Conservation (phyloP, 2,797 vertebrate species). For the Neopelma chrysocephalum region DNA sequence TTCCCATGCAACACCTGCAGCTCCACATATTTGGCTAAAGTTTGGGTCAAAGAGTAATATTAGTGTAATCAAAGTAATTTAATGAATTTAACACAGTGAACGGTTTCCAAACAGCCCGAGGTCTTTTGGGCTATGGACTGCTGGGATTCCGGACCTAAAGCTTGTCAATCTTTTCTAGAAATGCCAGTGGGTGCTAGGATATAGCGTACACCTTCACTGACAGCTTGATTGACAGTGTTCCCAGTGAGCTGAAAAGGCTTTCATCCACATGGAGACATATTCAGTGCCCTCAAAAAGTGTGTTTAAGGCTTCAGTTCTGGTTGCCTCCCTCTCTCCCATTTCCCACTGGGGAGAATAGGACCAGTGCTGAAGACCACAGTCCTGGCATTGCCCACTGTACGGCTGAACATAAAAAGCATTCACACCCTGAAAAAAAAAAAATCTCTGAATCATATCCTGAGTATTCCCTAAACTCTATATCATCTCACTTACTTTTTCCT, state of each 20-base stretch:
- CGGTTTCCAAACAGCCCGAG: constrained; percentile 10
- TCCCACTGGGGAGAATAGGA: neutral
- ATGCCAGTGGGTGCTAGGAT: neutral
- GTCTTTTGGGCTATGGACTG: neutral
- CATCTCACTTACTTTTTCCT: neutral
- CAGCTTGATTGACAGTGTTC: neutral
- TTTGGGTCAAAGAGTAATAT: constrained; percentile 43
- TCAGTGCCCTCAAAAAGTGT: neutral
- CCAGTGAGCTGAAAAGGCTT: neutral
- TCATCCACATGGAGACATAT: neutral
- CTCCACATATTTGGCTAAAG: constrained; percentile 17
- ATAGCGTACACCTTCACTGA: neutral
- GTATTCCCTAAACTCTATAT: neutral
- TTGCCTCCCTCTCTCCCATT: neutral
- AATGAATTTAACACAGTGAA: neutral
- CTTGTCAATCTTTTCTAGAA: neutral
- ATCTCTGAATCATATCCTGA: neutral
- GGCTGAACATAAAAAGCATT: neutral
- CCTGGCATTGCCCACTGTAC: neutral
- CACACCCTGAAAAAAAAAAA: neutral
- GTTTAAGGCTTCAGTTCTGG: neutral
- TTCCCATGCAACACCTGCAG: constrained; percentile 55
- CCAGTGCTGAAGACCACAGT: neutral
- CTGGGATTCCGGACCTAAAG: neutral
- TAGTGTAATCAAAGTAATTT: constrained; percentile 20